phyloP scores from a whole-genome alignment of 2,113 vertebrate genomes.

The Antennarius striatus region DNA sequence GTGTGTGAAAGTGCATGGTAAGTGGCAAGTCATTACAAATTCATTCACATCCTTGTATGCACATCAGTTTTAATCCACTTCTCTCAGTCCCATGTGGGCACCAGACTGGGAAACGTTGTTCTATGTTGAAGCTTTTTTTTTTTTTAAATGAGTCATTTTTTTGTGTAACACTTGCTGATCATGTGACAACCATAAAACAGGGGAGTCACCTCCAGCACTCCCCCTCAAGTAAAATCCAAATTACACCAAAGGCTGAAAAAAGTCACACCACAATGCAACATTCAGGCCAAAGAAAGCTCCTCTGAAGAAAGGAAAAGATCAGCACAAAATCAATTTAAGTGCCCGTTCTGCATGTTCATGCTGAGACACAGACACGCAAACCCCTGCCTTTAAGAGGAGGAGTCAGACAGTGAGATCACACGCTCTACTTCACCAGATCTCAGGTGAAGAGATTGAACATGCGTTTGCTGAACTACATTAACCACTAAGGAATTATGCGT shows the following conservation, averaged over 20 bases:
- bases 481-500: conserved; percentile 11
- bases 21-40: conserved; percentile 48
- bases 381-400: conserved; percentile 31
- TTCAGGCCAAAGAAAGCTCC: neutral
- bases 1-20: conserved; percentile 3
- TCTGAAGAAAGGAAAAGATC: conserved; percentile 1
- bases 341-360: conserved; percentile 12
- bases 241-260: neutral
- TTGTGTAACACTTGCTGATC: neutral
- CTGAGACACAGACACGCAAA: neutral
- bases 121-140: neutral
- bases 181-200: neutral
- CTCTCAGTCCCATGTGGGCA: too few species aligned
- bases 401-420: conserved; percentile 55
- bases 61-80: neutral
- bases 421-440: conserved; percentile 64
- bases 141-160: too few species aligned
- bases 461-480: conserved; percentile 29
- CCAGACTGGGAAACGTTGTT: too few species aligned
- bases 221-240: neutral
- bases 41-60: conserved; percentile 49
- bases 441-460: conserved; percentile 42
- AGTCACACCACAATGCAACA: conserved; percentile 7
- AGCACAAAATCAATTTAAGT: conserved; percentile 47
- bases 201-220: neutral